Evolutionary conservation across 2,888 invertebrate species (phyloP).

Genomic region (Ctenicera cuprea): DNA sequence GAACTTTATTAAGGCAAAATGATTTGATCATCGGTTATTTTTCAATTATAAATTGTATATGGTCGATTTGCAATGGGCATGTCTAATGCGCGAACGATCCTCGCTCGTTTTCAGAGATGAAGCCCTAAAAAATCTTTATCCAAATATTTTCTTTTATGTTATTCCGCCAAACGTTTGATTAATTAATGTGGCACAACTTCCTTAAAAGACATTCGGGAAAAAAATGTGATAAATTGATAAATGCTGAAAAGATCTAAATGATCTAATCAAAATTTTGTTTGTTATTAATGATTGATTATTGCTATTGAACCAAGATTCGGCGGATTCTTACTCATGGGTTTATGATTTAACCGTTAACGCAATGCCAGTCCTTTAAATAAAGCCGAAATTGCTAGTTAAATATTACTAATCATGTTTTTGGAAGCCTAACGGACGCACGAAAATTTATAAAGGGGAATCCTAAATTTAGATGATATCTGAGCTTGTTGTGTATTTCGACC

Average conservation of each 20-base stretch:
- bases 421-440: slow-evolving; percentile 13
- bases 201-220: slow-evolving; percentile 36
- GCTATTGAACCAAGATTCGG: slow-evolving; percentile 15
- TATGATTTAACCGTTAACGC: slow-evolving; percentile 33
- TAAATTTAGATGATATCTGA: slow-evolving; percentile 15
- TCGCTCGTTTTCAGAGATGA: slow-evolving; percentile 5
- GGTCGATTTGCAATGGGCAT: slow-evolving; percentile 22
- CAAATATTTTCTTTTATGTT: slow-evolving; percentile 38
- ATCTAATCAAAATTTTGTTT: slow-evolving; percentile 45
- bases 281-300: slow-evolving; percentile 45
- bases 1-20: neutral
- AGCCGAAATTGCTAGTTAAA: slow-evolving; percentile 36
- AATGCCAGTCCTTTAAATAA: slow-evolving; percentile 3
- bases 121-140: slow-evolving; percentile 21
- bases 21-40: slow-evolving; percentile 13
- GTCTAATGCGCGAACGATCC: slow-evolving; percentile 20
- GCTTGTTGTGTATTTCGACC: neutral
- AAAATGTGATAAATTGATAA: slow-evolving; percentile 45
- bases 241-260: slow-evolving; percentile 39
- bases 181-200: slow-evolving; percentile 38
- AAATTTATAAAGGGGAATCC: slow-evolving; percentile 23
- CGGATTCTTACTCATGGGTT: slow-evolving; percentile 9
- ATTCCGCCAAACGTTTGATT: slow-evolving; percentile 46
- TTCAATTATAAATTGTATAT: slow-evolving; percentile 29
- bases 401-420: slow-evolving; percentile 29